Percentiles rank a stretch among this genome's conserved stretches.
Evolutionary conservation across 2,113 vertebrate genomes (phyloP).

Genomic region (Scolopax mira): DNA sequence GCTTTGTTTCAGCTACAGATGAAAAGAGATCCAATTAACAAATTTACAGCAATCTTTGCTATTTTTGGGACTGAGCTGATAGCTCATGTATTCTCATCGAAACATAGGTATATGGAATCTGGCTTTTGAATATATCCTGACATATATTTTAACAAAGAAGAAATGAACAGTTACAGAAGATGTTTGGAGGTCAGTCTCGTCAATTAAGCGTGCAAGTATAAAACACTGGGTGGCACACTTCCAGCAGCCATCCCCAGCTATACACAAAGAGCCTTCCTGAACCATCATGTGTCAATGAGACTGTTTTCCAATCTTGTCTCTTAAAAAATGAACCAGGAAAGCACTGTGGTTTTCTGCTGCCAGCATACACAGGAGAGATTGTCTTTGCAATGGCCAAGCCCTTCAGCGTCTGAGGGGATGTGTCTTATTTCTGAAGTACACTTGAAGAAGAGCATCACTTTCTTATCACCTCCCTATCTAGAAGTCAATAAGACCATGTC

Average conservation of each 20-base stretch:
- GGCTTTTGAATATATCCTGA: neutral
- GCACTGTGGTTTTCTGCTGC: neutral
- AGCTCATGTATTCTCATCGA: neutral
- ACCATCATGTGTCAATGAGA: neutral
- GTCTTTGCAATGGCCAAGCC: neutral
- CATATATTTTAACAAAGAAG: neutral
- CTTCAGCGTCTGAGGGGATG: neutral
- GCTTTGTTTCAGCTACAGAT: neutral
- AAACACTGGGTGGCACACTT: neutral
- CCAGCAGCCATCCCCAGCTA: neutral
- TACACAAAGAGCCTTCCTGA: neutral
- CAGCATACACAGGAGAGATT: neutral
- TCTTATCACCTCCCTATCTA: neutral
- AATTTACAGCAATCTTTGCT: neutral
- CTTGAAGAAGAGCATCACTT: neutral
- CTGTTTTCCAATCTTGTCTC: neutral
- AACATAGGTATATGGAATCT: neutral
- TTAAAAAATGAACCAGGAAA: neutral
- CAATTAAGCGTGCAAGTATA: neutral
- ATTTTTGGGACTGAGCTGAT: neutral
- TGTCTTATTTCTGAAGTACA: neutral
- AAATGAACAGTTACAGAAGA: neutral
- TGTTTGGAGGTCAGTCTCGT: neutral
- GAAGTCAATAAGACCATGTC: neutral
- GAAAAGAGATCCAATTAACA: neutral